Evolutionary conservation across 1,140 invertebrate genomes (phyloP).

Genomic region (Chrysoperla carnea): DNA sequence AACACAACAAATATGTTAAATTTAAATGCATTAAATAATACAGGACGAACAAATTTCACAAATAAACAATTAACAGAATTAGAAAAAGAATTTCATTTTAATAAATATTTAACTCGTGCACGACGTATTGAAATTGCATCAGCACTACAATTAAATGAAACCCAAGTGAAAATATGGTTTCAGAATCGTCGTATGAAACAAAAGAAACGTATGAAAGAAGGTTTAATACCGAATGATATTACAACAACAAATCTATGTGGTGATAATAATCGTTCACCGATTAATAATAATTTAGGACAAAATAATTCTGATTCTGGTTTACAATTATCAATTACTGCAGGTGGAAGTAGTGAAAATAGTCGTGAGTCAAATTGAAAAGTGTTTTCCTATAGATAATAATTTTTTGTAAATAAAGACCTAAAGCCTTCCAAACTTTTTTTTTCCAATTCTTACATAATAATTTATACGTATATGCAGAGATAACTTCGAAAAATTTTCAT

Average conservation of each 20-base stretch:
- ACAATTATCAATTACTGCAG: slow-evolving; percentile 15
- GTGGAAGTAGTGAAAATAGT: slow-evolving; percentile 39
- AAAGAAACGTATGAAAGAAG: slow-evolving; percentile 86
- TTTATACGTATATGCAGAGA: too few relatives aligned
- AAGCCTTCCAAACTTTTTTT: too few relatives aligned
- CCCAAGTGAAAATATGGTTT: slow-evolving; percentile 88
- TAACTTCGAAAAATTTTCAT: too few relatives aligned
- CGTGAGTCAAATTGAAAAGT: slow-evolving; percentile 33
- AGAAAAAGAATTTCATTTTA: slow-evolving; percentile 99
- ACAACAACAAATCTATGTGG: slow-evolving; percentile 9
- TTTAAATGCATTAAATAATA: slow-evolving; percentile 47
- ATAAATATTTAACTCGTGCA: slow-evolving; percentile 94
- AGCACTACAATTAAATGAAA: slow-evolving; percentile 90
- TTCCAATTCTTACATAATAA: too few relatives aligned
- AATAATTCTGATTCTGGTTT: slow-evolving; percentile 19
- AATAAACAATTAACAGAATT: slow-evolving; percentile 98
- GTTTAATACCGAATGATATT: slow-evolving; percentile 47
- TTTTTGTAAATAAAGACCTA: too few relatives aligned
- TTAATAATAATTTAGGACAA: slow-evolving; percentile 5
- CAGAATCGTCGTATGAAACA: slow-evolving; percentile 88
- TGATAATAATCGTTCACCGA: slow-evolving; percentile 18
- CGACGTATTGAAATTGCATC: slow-evolving; percentile 95
- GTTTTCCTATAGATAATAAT: too few relatives aligned
- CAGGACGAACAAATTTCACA: slow-evolving; percentile 93
- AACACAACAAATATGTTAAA: slow-evolving; percentile 17